phyloP scores from a whole-genome alignment of 2,797 vertebrate genomes.

The Triplophysa yarkandensis region DNA sequence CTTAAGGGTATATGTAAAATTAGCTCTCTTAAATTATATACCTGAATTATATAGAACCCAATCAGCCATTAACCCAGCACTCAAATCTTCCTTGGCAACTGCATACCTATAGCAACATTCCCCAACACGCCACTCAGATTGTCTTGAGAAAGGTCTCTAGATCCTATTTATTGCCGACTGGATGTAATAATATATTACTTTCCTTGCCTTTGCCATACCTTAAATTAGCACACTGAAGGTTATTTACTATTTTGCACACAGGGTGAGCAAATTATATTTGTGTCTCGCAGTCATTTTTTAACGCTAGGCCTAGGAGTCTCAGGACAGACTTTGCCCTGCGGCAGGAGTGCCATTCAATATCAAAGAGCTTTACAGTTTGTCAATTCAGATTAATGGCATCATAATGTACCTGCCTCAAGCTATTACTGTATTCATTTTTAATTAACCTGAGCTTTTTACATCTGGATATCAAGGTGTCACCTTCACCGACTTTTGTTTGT shows the following conservation, averaged over 20 bases:
- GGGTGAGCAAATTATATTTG: background rate
- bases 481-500: slow-evolving; percentile 1
- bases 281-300: background rate
- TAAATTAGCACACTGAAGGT: background rate
- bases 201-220: background rate
- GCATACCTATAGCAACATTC: background rate
- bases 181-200: background rate
- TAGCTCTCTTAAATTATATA: background rate
- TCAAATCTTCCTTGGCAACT: background rate
- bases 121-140: background rate
- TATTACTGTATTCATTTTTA: slow-evolving; percentile 17
- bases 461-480: slow-evolving; percentile 19
- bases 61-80: background rate
- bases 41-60: background rate
- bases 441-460: slow-evolving; percentile 9
- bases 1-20: background rate
- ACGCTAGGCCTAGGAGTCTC: background rate
- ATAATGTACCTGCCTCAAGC: slow-evolving; percentile 4
- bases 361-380: slow-evolving; percentile 9
- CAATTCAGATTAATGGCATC: slow-evolving; percentile 6
- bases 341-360: slow-evolving; percentile 11
- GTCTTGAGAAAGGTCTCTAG: background rate
- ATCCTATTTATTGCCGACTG: background rate
- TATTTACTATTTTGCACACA: slow-evolving; percentile 4
- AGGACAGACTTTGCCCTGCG: background rate